Percentiles rank a stretch among this genome's conserved stretches.
phyloP scores from a whole-genome alignment of 2,113 vertebrate genomes.

The Peucedramus taeniatus region DNA sequence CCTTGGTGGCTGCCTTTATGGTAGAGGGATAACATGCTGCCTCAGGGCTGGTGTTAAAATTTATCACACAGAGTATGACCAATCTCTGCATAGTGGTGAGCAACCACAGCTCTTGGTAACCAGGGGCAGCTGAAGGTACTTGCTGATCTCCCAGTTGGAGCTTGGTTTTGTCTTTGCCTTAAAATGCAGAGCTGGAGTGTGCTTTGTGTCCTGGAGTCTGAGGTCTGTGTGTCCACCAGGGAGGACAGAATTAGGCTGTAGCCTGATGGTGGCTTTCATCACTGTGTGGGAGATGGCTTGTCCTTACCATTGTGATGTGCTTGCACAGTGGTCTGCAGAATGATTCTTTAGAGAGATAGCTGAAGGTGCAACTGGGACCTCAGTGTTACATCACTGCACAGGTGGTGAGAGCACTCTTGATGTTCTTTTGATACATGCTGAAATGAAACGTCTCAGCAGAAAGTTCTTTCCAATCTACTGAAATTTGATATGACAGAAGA shows the following conservation, averaged over 20 bases:
- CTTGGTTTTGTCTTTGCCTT: constrained; percentile 16
- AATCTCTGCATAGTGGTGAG: neutral
- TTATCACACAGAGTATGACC: neutral
- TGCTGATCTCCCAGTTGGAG: neutral
- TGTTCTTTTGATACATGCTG: neutral
- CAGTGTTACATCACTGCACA: neutral
- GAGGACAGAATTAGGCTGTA: neutral
- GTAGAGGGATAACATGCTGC: neutral
- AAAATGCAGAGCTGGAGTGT: neutral
- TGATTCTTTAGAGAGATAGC: neutral
- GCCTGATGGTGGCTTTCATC: neutral
- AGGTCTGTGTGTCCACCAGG: neutral
- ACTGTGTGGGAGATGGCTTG: neutral
- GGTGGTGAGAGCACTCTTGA: neutral
- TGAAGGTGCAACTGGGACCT: neutral
- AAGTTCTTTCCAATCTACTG: neutral
- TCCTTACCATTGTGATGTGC: neutral
- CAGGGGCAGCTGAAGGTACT: neutral
- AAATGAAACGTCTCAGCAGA: neutral
- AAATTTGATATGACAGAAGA: constrained; percentile 25
- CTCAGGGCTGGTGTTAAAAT: neutral
- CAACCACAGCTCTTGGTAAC: neutral
- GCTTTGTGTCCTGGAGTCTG: neutral
- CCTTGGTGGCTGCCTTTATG: neutral
- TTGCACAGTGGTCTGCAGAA: neutral